phyloP scores from a whole-genome alignment of 2,888 invertebrate species.

The Melinopterus prodromus region DNA sequence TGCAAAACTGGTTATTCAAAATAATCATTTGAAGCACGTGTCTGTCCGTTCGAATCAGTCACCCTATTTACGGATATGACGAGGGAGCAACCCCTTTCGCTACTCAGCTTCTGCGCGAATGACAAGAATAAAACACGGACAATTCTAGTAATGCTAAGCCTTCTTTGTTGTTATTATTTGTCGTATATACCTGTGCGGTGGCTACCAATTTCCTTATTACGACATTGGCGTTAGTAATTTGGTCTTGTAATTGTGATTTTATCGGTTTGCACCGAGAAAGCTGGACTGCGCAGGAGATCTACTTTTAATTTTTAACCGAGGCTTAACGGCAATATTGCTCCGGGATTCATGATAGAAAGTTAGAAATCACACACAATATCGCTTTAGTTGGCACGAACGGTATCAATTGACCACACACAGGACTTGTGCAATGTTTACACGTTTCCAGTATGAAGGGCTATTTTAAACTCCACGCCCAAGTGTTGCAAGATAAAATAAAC shows the following conservation, averaged over 20 bases:
- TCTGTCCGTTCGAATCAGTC: not conserved
- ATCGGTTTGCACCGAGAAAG: not conserved
- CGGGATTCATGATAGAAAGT: not conserved
- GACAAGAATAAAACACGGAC: too few relatives aligned
- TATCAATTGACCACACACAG: not conserved
- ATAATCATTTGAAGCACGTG: not conserved
- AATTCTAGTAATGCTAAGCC: not conserved
- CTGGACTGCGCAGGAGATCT: not conserved
- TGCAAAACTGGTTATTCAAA: not conserved
- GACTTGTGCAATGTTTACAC: too few relatives aligned
- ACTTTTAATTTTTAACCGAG: not conserved
- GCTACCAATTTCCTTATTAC: not conserved
- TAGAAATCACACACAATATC: not conserved
- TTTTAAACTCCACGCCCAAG: not conserved
- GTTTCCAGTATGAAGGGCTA: not conserved
- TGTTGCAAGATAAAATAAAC: too few relatives aligned
- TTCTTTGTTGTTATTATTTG: not conserved
- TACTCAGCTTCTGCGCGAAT: too few relatives aligned
- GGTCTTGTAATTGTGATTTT: slow-evolving; percentile 4
- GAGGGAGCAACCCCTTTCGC: not conserved
- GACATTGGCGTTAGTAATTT: not conserved
- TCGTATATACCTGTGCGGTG: not conserved
- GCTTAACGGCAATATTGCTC: not conserved
- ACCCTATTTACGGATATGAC: not conserved
- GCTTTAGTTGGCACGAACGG: not conserved